Evolutionary conservation across 2,113 vertebrate species (phyloP), one percentile per base, ranked within the genome.

Genomic region (Tyto alba): DNA sequence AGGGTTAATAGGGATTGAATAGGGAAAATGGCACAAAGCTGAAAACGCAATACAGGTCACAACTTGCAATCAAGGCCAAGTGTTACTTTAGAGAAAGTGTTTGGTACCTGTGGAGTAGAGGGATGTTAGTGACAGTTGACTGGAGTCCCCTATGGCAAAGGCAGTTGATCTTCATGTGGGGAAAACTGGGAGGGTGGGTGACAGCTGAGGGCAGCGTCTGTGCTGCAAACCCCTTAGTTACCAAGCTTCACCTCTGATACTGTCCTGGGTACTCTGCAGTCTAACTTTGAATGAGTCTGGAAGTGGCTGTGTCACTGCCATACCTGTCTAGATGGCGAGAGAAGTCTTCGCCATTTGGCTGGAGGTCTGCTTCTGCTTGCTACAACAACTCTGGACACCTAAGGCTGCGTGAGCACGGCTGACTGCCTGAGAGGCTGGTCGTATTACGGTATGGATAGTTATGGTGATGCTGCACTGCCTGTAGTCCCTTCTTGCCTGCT

Each of bases 91-190:
- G 45, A 60, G 63, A 16, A 62, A 71, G 52, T 63, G 13, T 32
- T 55, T 64, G 57, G 43, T 63, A 9, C 47, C 57, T 27, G n/a
- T 18, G 63, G 56, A 72, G 57, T 72, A 40, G 63, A 57, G 73
- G 20, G 56, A 4, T 0, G 1, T 7, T 66, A 5, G 13, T 5
- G n/a, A 5, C 0, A 4, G 38, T n/a, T n/a, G n/a, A n/a, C n/a
- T 57, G 59, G 16, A 22, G 21, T 22, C 12, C 10, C 23, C 15
- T 22, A 0, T 18, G 72, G 63, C 29, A 85, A 57, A 38, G 50
- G 22, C 55, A 38, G 36, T 12, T 25, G 52, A 6, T 5, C 27
- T 50, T 50, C 29, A 1, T 0, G 2, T 20, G 36, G 34, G 66
- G 27, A 20, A 13, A 55, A 2, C 15, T 21, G 40, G 6, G 55